Conservation (phyloP, 2,888 invertebrate genomes). For the Norana najaformis region DNA sequence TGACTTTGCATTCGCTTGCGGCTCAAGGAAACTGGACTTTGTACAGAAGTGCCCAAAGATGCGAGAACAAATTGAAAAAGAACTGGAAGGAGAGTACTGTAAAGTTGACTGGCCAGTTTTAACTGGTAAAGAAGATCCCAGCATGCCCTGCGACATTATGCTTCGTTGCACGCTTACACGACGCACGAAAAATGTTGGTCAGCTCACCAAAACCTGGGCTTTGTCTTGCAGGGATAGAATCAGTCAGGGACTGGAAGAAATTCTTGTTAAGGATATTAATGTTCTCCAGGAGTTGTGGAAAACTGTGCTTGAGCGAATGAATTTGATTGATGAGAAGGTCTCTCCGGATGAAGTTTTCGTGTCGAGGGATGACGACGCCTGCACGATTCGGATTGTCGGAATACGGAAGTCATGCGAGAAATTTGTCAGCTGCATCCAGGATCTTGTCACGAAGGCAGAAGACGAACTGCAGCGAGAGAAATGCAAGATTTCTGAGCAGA, state of each 20-base stretch:
- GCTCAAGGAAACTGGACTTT: not conserved
- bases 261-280: not conserved
- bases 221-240: not conserved
- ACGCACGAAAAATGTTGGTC: not conserved
- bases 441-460: not conserved
- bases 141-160: not conserved
- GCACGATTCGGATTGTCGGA: slow-evolving; percentile 21
- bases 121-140: not conserved
- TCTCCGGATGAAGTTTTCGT: not conserved
- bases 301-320: not conserved
- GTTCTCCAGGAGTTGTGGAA: slow-evolving; percentile 31
- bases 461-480: slow-evolving; percentile 20
- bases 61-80: not conserved
- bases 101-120: slow-evolving; percentile 5
- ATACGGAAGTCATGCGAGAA: not conserved
- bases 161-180: slow-evolving; percentile 26
- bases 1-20: slow-evolving; percentile 18
- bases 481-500: slow-evolving; percentile 29
- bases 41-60: not conserved
- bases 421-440: not conserved
- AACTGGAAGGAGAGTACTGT: not conserved
- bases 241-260: not conserved
- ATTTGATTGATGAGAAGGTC: not conserved
- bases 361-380: not conserved
- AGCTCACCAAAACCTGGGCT: slow-evolving; percentile 22